Evolutionary conservation across 2,113 vertebrate species (phyloP).

Genomic region (Microcebus lehilahytsara): DNA sequence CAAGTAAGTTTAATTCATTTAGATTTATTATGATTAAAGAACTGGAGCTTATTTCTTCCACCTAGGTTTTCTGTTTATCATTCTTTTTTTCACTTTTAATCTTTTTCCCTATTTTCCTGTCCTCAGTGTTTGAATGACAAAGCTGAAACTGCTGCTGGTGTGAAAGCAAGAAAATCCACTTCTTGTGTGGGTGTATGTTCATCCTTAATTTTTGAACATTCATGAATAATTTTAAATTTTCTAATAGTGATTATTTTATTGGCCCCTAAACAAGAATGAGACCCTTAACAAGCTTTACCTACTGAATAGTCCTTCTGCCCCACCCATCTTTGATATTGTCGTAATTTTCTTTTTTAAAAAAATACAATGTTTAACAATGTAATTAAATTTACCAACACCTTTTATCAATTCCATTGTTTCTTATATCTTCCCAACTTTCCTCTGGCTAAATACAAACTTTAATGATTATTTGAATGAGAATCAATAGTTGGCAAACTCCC

Average conservation of each 20-base stretch:
- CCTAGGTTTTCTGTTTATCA: not conserved
- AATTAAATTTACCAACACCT: not conserved
- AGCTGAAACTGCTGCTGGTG: not conserved
- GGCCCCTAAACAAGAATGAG: not conserved
- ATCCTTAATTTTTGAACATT: slow-evolving; percentile 8
- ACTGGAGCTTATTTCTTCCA: not conserved
- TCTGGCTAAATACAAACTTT: not conserved
- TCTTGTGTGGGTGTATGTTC: not conserved
- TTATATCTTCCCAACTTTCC: not conserved
- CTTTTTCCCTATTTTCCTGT: not conserved
- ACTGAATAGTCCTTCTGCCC: not conserved
- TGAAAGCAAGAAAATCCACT: not conserved
- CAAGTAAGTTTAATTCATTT: not conserved
- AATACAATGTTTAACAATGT: not conserved
- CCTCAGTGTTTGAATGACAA: not conserved
- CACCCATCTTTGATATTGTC: not conserved
- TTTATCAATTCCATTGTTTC: not conserved
- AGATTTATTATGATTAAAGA: not conserved
- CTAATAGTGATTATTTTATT: not conserved
- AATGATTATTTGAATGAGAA: not conserved
- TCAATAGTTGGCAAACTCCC: not conserved
- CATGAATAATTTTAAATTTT: not conserved
- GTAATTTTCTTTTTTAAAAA: not conserved
- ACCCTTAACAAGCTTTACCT: not conserved
- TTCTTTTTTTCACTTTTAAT: not conserved